These are phyloP conservation scores for Drosophila nikananu DNA, from an alignment of 1,140 invertebrate genomes.

Conservation along the genomic window DNA sequence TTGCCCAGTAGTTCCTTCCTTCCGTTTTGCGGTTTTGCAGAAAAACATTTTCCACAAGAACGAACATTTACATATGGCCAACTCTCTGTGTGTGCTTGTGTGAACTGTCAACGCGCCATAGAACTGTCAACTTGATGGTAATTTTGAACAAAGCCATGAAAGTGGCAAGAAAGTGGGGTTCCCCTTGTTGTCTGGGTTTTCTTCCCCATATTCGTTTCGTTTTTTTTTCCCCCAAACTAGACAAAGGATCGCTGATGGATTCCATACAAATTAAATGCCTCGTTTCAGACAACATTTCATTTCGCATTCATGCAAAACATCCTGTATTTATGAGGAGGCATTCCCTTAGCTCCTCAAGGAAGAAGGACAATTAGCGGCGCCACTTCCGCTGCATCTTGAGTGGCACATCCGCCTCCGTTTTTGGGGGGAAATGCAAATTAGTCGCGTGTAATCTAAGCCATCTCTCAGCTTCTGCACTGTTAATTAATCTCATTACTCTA, in stretches of 20 bases:
- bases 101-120: slow-evolving; percentile 84
- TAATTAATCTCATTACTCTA: slow-evolving; percentile 64
- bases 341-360: slow-evolving; percentile 10
- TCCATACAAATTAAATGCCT: slow-evolving; percentile 77
- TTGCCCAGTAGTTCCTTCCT: slow-evolving; percentile 73
- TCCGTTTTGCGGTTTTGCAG: slow-evolving; percentile 73
- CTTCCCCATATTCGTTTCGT: slow-evolving; percentile 1
- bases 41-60: slow-evolving; percentile 82
- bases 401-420: slow-evolving; percentile 63
- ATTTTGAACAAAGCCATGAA: slow-evolving; percentile 81
- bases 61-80: slow-evolving; percentile 79
- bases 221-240: slow-evolving; percentile 33
- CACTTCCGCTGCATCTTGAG: slow-evolving; percentile 71
- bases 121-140: slow-evolving; percentile 85
- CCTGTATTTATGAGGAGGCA: slow-evolving; percentile 74
- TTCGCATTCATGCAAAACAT: slow-evolving; percentile 77
- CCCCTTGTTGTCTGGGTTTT: slow-evolving; percentile 26
- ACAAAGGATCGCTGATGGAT: slow-evolving; percentile 78
- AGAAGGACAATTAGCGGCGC: slow-evolving; percentile 63
- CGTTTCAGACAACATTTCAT: slow-evolving; percentile 74
- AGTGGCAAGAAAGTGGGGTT: slow-evolving; percentile 50
- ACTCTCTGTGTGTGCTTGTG: slow-evolving; percentile 56
- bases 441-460: slow-evolving; percentile 18
- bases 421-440: slow-evolving; percentile 39
- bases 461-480: slow-evolving; percentile 28